Percentiles rank a stretch among this genome's conserved stretches.
Evolutionary conservation across 2,888 invertebrate genomes (phyloP).

Genomic region (Apodemia mormo): DNA sequence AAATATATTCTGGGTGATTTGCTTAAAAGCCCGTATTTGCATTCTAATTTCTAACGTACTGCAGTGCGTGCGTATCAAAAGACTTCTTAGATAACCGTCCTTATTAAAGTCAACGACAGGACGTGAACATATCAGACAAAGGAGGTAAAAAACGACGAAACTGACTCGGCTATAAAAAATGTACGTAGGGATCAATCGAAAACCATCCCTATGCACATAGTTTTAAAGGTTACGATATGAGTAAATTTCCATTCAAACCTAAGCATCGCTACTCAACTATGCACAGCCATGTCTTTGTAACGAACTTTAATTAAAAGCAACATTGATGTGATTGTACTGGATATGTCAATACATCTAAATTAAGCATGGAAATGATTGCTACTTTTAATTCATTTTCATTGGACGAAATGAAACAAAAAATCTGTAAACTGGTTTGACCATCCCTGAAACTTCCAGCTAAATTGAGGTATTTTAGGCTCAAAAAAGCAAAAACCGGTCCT

Average conservation of each 20-base stretch:
- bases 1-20: too few species aligned
- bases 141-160: slow-evolving; percentile 14
- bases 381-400: too few species aligned
- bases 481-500: too few species aligned
- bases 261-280: slow-evolving; percentile 6
- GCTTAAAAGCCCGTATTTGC: too few species aligned
- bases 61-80: background rate
- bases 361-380: too few species aligned
- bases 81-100: background rate
- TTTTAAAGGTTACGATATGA: background rate
- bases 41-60: background rate
- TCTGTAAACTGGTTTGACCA: too few species aligned
- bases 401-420: too few species aligned
- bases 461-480: too few species aligned
- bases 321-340: slow-evolving; percentile 9
- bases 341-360: background rate
- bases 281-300: slow-evolving; percentile 24
- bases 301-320: slow-evolving; percentile 30
- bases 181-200: background rate
- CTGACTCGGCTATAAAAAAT: slow-evolving; percentile 1
- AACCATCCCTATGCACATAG: background rate
- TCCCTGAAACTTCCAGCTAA: too few species aligned
- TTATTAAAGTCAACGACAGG: slow-evolving; percentile 15
- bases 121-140: slow-evolving; percentile 8
- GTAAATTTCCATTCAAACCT: background rate